A percentile compares a stretch with the other conserved stretches of the same genome.
These are phyloP conservation scores for Poicephalus gulielmi DNA, from an alignment of 2,113 vertebrate species.

Conservation along the genomic window DNA sequence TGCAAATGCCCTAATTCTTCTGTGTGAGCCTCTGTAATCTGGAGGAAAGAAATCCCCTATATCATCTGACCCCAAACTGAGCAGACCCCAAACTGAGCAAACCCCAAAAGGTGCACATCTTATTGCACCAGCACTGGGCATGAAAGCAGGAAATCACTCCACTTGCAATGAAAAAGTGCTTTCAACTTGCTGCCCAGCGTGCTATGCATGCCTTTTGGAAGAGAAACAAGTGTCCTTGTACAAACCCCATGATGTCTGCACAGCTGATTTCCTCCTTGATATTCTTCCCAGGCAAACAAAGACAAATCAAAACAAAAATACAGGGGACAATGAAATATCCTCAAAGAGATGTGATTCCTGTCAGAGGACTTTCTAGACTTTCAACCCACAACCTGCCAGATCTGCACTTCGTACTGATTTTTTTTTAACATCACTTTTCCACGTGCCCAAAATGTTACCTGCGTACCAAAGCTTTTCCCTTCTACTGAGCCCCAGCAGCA, in stretches of 20 bases:
- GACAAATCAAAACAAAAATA: neutral
- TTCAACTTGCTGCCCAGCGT: neutral
- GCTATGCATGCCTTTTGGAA: neutral
- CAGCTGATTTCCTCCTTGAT: neutral
- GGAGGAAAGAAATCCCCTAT: neutral
- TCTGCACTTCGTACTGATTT: neutral
- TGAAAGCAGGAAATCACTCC: neutral
- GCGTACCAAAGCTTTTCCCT: neutral
- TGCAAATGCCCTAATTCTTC: constrained; percentile 16
- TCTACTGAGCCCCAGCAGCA: neutral
- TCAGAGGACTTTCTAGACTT: neutral
- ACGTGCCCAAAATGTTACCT: neutral
- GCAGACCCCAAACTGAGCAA: neutral
- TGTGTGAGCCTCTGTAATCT: neutral
- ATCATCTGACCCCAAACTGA: neutral
- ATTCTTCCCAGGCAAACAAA: neutral
- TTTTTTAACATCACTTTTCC: neutral
- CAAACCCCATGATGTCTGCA: neutral
- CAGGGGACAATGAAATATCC: neutral
- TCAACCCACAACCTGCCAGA: neutral
- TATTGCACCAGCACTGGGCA: neutral
- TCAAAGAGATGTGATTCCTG: neutral
- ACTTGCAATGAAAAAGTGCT: neutral
- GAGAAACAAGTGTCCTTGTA: neutral
- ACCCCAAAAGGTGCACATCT: neutral